Conservation (phyloP, 1,140 invertebrate species). For the Drosophila ogumai region DNA sequence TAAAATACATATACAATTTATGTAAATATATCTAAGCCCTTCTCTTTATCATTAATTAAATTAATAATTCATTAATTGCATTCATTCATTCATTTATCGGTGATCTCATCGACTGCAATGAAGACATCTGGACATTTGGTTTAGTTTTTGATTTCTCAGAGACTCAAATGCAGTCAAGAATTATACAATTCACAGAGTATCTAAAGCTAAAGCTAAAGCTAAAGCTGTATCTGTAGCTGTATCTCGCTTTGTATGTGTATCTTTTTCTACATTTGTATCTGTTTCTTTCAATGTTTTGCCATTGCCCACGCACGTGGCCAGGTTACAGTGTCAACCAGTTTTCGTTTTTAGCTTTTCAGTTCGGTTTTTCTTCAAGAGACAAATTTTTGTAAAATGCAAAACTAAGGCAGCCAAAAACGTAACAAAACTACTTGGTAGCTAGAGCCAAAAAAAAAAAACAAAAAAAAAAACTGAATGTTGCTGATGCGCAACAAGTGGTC, state of each 20-base stretch:
- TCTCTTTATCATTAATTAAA: background rate
- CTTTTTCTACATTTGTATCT: background rate
- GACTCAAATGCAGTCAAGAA: slow-evolving; percentile 58
- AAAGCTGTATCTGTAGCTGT: slow-evolving; percentile 19
- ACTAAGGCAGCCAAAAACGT: slow-evolving; percentile 17
- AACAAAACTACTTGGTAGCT: slow-evolving; percentile 5
- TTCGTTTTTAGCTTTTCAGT: slow-evolving; percentile 8
- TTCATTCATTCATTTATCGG: background rate
- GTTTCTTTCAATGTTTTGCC: slow-evolving; percentile 5
- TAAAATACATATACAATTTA: background rate
- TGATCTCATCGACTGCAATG: slow-evolving; percentile 9
- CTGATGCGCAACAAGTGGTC: slow-evolving; percentile 32
- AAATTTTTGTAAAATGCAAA: slow-evolving; percentile 30
- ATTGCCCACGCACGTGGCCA: slow-evolving; percentile 63
- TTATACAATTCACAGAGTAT: slow-evolving; percentile 56
- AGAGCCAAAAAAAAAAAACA: background rate
- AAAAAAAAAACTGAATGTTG: slow-evolving; percentile 1
- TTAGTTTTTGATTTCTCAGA: slow-evolving; percentile 9
- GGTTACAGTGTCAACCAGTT: slow-evolving; percentile 47
- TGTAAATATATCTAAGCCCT: background rate
- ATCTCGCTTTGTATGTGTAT: slow-evolving; percentile 20
- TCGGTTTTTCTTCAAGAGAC: background rate
- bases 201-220: background rate
- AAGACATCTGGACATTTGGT: slow-evolving; percentile 32
- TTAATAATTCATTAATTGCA: slow-evolving; percentile 16